Evolutionary conservation across 1,140 invertebrate genomes (phyloP).

Genomic region (Ladona fulva): DNA sequence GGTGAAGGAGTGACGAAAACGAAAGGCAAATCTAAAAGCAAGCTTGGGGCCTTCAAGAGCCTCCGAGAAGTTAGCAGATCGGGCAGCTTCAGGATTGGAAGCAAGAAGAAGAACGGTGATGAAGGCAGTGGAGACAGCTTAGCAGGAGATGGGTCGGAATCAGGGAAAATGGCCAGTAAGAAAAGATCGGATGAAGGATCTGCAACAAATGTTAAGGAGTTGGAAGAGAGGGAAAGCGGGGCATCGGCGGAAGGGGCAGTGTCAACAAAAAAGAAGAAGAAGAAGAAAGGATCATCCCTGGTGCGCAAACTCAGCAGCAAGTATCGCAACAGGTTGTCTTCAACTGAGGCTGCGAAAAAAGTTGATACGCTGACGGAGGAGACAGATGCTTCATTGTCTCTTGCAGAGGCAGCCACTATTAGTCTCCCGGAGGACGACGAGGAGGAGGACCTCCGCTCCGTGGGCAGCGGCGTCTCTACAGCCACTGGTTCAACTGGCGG

Average conservation of each 20-base stretch:
- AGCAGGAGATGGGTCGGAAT: slow-evolving; percentile 16
- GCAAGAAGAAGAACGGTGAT: slow-evolving; percentile 22
- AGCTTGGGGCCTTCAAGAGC: neutral
- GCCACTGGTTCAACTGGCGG: neutral
- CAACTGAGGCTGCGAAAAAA: neutral
- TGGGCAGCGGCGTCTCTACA: neutral
- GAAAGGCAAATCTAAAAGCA: neutral
- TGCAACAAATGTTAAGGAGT: slow-evolving; percentile 11
- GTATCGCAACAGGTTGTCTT: slow-evolving; percentile 16
- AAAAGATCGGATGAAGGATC: slow-evolving; percentile 17
- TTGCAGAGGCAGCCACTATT: neutral
- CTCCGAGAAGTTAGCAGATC: neutral
- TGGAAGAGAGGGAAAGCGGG: slow-evolving; percentile 17
- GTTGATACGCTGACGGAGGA: slow-evolving; percentile 15
- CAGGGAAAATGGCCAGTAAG: slow-evolving; percentile 17
- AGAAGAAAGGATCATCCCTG: slow-evolving; percentile 18
- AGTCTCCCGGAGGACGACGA: neutral
- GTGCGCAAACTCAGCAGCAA: slow-evolving; percentile 9
- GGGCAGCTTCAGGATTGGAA: neutral
- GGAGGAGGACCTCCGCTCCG: slow-evolving; percentile 15
- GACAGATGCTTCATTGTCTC: neutral
- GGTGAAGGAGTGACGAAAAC: neutral
- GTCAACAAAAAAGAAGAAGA: slow-evolving; percentile 23
- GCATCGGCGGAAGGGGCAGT: slow-evolving; percentile 20
- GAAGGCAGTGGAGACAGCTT: neutral